Evolutionary conservation across 2,797 vertebrate genomes (phyloP), one percentile per base, ranked within the genome.

Genomic region (Rhinichthys osculus): DNA sequence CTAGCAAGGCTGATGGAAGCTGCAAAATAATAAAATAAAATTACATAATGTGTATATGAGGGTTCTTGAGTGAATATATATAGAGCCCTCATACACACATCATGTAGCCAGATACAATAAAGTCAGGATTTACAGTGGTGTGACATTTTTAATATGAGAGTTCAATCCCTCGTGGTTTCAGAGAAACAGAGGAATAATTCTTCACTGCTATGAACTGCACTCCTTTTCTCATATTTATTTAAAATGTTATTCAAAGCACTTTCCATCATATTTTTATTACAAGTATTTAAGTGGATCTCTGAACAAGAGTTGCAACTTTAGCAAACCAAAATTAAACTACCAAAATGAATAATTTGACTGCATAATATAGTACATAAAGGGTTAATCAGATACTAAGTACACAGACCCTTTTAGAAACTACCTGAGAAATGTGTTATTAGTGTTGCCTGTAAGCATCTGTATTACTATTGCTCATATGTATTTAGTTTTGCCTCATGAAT

Each of bases 81-180:
- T 54, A 38, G 14, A 27, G 10, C 3, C 3, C 40, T 57, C 40
- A 78, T 54, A 71, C 17, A 70, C 50, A 71, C 19, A 69, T 59
- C 64, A 70, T 85, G 77, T 44, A 78, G 59, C 4, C 59, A 62
- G 42, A 42, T 67, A 54, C 74, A 67, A 84, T 77, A 67, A 69
- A 78, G 74, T 44, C 11, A 8, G 44, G 27, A 57, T 85, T 59
- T 85, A 71, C 54, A 78, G n/a, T 71, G 14, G 50, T 59, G 8
- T 85, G 76, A 79, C 76, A 79, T 57, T 79, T 83, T 85, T 85
- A 79, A 67, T 84, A 84, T 77, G 47, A 2, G 47, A 70, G 73
- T 70, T 38, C 69, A 52, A 69, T 84, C 82, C 73, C 74, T 69
- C 17, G 42, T 78, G 83, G 74, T 67, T 44, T 81, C 62, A 69